These are phyloP conservation scores for Lottia gigantea DNA, from an alignment of 2,888 invertebrate species.

Conservation along the genomic window DNA sequence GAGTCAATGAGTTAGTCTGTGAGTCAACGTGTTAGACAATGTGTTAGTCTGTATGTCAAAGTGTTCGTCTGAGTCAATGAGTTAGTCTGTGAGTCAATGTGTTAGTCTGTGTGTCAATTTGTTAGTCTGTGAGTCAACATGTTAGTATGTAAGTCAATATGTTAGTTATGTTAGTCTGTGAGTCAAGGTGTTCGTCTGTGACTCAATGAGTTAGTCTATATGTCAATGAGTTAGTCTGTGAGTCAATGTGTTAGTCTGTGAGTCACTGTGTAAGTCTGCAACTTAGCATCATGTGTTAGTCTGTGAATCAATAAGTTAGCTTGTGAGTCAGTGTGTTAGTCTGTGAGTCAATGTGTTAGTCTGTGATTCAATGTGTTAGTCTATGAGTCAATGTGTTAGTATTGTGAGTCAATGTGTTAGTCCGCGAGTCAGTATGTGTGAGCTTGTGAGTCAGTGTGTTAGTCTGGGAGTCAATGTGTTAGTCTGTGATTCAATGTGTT, in stretches of 20 bases:
- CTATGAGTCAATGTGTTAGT: conserved; percentile 11
- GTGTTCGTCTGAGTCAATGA: conserved; percentile 5
- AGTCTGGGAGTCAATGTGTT: conserved; percentile 12
- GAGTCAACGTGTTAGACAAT: not conserved
- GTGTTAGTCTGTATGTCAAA: conserved; percentile 2
- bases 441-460: conserved; percentile 2
- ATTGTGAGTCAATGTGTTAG: conserved; percentile 13
- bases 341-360: conserved; percentile 8
- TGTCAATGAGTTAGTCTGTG: conserved; percentile 11
- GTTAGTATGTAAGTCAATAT: conserved; percentile 5
- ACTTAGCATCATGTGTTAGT: too few species aligned
- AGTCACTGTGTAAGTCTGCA: not conserved
- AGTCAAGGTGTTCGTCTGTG: conserved; percentile 16
- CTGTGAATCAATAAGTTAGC: not conserved
- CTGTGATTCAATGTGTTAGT: conserved; percentile 12
- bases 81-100: conserved; percentile 9
- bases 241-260: not conserved
- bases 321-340: conserved; percentile 11
- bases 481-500: conserved; percentile 8
- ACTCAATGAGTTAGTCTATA: conserved; percentile 12
- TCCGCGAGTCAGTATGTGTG: conserved; percentile 11
- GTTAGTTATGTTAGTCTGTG: conserved; percentile 10
- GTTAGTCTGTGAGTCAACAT: conserved; percentile 10
- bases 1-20: too few species aligned
- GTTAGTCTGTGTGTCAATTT: conserved; percentile 11